phyloP scores from a whole-genome alignment of 2,113 vertebrate species.

The Sander lucioperca region DNA sequence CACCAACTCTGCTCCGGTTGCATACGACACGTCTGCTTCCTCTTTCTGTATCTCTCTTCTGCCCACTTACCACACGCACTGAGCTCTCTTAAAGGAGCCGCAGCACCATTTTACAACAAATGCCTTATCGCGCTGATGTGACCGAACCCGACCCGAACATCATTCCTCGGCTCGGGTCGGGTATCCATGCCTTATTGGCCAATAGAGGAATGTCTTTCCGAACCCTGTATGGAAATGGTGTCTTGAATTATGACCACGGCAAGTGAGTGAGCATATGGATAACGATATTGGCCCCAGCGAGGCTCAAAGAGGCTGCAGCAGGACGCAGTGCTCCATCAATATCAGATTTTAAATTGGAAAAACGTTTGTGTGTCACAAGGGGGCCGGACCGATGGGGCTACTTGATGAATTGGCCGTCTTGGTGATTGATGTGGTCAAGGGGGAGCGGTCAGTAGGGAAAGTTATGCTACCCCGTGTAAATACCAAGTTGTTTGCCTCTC shows the following conservation, averaged over 20 bases:
- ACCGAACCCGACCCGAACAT: no score
- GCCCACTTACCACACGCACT: no score
- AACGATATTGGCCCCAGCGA: conserved; percentile 38
- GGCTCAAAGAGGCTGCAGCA: conserved; percentile 58
- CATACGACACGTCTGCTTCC: no score
- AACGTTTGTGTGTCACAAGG: conserved; percentile 73
- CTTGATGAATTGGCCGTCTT: conserved; percentile 76
- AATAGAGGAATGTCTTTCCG: neutral
- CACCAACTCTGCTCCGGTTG: no score
- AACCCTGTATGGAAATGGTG: conserved; percentile 25
- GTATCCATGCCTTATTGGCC: neutral
- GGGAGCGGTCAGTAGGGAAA: conserved; percentile 67
- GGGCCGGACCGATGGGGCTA: conserved; percentile 57
- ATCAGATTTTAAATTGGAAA: conserved; percentile 82
- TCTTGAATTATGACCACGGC: conserved; percentile 38
- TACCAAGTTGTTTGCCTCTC: conserved; percentile 62
- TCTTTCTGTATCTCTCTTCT: no score
- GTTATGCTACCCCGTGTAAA: conserved; percentile 71
- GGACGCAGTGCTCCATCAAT: conserved; percentile 76
- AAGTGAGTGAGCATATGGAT: conserved; percentile 41
- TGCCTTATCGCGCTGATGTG: no score
- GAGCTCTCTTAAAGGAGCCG: no score
- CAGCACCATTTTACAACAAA: no score
- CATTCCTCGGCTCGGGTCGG: no score
- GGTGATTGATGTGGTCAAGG: conserved; percentile 77